These are phyloP conservation scores for Temnothorax unifasciatus DNA, from an alignment of 2,888 invertebrate species.

Conservation along the genomic window DNA sequence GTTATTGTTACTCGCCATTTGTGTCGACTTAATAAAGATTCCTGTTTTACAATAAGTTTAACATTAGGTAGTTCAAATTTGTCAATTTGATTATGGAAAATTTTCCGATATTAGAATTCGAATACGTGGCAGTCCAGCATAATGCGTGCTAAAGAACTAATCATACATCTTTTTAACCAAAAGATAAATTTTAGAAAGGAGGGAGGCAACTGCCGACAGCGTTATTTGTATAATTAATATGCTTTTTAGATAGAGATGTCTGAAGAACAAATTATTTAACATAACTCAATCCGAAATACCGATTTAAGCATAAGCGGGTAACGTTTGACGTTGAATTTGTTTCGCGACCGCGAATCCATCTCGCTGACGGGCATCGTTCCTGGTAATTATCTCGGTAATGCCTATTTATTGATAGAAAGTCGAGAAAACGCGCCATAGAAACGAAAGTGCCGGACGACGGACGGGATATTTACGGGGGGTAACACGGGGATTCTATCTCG, in stretches of 20 bases:
- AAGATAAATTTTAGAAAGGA: not conserved
- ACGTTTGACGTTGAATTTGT: slow-evolving; percentile 46
- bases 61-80: not conserved
- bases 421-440: slow-evolving; percentile 54
- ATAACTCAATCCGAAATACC: not conserved
- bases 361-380: slow-evolving; percentile 43
- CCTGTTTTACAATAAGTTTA: not conserved
- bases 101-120: not conserved
- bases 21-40: too few species aligned
- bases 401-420: slow-evolving; percentile 69
- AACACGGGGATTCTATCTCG: slow-evolving; percentile 48
- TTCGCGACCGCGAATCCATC: slow-evolving; percentile 40
- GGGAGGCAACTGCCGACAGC: not conserved
- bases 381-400: slow-evolving; percentile 57
- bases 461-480: slow-evolving; percentile 32
- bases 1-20: too few species aligned
- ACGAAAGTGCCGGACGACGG: slow-evolving; percentile 59
- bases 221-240: slow-evolving; percentile 1
- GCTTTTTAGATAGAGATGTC: not conserved
- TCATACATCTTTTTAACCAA: not conserved
- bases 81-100: not conserved
- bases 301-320: not conserved
- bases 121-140: not conserved
- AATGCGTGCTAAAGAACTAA: not conserved
- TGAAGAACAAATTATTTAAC: not conserved